These are phyloP conservation scores for Hippocampus barbouri DNA, from an alignment of 2,113 vertebrate genomes.

Conservation along the genomic window DNA sequence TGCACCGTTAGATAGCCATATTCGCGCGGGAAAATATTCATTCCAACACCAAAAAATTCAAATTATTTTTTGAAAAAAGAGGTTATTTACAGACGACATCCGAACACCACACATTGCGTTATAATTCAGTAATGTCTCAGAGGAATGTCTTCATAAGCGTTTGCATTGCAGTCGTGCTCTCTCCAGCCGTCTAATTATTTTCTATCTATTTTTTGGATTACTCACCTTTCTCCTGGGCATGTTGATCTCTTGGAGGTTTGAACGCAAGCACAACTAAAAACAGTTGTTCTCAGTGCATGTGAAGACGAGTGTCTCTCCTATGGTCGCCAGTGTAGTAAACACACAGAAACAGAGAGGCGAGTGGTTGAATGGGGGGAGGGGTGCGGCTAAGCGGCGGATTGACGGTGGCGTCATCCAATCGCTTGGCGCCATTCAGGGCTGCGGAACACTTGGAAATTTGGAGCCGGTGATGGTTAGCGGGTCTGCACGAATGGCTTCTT, in stretches of 20 bases:
- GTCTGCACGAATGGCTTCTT: slow-evolving; percentile 68
- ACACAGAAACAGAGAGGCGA: slow-evolving; percentile 76
- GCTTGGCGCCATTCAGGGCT: slow-evolving; percentile 52
- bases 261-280: slow-evolving; percentile 66
- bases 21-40: slow-evolving; percentile 53
- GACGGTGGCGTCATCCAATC: slow-evolving; percentile 70
- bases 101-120: slow-evolving; percentile 39
- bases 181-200: slow-evolving; percentile 48
- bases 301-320: slow-evolving; percentile 76
- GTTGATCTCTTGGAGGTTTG: slow-evolving; percentile 67
- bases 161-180: slow-evolving; percentile 56
- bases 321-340: slow-evolving; percentile 80
- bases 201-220: slow-evolving; percentile 38
- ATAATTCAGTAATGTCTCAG: slow-evolving; percentile 72
- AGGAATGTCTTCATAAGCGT: slow-evolving; percentile 66
- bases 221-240: slow-evolving; percentile 84
- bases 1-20: slow-evolving; percentile 24
- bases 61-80: slow-evolving; percentile 51
- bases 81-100: slow-evolving; percentile 29
- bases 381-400: slow-evolving; percentile 74
- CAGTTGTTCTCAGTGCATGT: slow-evolving; percentile 73
- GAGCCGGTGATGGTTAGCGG: slow-evolving; percentile 70
- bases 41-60: slow-evolving; percentile 60
- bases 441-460: slow-evolving; percentile 71
- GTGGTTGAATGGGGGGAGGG: slow-evolving; percentile 79